Conservation (phyloP, 1,140 invertebrate species). For the Drosophila bipectinata region DNA sequence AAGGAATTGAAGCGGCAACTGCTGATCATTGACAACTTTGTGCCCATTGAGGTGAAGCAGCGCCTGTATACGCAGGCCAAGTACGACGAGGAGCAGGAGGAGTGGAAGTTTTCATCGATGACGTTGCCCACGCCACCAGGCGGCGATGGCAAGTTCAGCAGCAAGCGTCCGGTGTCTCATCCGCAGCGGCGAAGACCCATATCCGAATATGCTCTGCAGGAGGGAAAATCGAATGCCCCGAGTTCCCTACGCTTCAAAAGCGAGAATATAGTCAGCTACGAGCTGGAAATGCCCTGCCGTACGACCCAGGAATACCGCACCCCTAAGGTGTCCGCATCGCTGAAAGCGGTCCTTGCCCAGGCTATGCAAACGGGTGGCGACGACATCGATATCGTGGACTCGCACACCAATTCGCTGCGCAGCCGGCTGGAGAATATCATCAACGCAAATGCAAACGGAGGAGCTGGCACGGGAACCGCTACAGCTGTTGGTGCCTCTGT, state of each 20-base stretch:
- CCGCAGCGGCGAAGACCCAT: constrained; percentile 88
- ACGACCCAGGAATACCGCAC: constrained; percentile 92
- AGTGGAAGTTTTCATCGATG: constrained; percentile 88
- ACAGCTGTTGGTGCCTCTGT: constrained; percentile 11
- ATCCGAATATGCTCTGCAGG: constrained; percentile 89
- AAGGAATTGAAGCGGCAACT: constrained; percentile 92
- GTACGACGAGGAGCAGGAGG: constrained; percentile 95
- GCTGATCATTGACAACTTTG: constrained; percentile 98
- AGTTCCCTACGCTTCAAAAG: constrained; percentile 87
- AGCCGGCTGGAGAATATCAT: constrained; percentile 81
- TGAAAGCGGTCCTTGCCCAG: constrained; percentile 90
- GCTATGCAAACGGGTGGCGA: constrained; percentile 90
- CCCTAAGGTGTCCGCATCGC: constrained; percentile 88
- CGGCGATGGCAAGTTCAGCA: constrained; percentile 83
- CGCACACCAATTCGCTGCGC: constrained; percentile 74
- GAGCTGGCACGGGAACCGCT: constrained; percentile 5
- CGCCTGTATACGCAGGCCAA: constrained; percentile 91
- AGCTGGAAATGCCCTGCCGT: constrained; percentile 91
- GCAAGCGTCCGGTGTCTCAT: constrained; percentile 87
- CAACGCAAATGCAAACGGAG: constrained; percentile 68
- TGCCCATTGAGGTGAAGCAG: constrained; percentile 94
- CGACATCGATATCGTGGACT: constrained; percentile 87
- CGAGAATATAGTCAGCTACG: constrained; percentile 93
- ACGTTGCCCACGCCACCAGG: constrained; percentile 63
- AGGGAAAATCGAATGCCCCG: constrained; percentile 85